Evolutionary conservation across 2,113 vertebrate species (phyloP), one percentile per base, ranked within the genome.

Genomic region (Lamprotornis superbus): DNA sequence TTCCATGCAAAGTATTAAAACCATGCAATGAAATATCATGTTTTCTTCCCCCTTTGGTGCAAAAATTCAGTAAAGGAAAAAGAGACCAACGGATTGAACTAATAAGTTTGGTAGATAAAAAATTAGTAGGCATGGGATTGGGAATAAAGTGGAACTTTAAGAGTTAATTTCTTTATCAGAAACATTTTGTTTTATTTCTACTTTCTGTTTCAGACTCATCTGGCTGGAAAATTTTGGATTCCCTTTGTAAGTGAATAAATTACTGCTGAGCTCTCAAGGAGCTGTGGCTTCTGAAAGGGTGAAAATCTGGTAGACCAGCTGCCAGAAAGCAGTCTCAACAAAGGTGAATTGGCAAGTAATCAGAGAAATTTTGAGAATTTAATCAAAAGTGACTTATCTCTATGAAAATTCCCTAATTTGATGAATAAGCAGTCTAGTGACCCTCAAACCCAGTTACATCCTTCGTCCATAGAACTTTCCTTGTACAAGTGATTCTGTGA

Each of bases 281-380:
- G 7, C 30, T 81, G 47, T 81, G 70, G 61, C 21, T 89, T 78
- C 74, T 84, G 60, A 40, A 84, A 59, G 40, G 33, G 13, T 57
- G 5, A 37, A 78, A 65, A 8, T 55, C 79, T 71, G 71, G 49
- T 33, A 63, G 44, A 87, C 49, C 74, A 89, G 61, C 56, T 95
- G 86, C 80, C 69, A 75, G 75, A 74, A 81, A 71, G 13, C 31
- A 71, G 11, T 25, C 47, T 75, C 52, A 83, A 30, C 9, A 35
- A 59, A 75, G 73, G 35, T 82, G 53, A 89, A n/a, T 16, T 95
- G 81, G 63, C 78, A 87, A 79, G 83, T 33, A 79, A 83, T 56
- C 77, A 76, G 30, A 56, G 4, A 56, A 40, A 83, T 55, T 57
- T 79, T 67, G 35, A 91, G 69, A 91, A 61, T 42, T 68, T 91